Base-by-base conservation (phyloP, 2,797 vertebrate species). In the Erpetoichthys calabaricus region DNA sequence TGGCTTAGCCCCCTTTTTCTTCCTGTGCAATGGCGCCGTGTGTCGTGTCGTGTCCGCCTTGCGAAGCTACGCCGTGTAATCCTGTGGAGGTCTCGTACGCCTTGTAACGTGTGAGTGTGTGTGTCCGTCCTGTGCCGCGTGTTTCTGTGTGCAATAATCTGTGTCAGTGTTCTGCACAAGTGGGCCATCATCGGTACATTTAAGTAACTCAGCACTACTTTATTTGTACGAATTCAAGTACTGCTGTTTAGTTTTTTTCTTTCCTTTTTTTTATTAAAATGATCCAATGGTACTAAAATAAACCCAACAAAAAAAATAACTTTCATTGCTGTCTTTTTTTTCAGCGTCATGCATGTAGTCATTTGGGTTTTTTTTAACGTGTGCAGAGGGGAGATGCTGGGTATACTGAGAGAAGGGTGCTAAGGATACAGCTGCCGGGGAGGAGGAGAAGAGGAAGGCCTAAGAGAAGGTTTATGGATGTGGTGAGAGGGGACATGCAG, bases 51-150 rank as follows among this genome's bases (percentile, higher is more conserved):
- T 25, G 25, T 25, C 25, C 25, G 25, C 25, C 25, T 25, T 25
- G 25, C 25, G 25, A 25, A 25, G 25, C 25, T 25, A 25, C 25
- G 25, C 25, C 25, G 65, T 70, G 67, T 72, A 68, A 73, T 60
- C 68, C 65, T 69, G 66, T 71, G 67, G 62, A 67, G 61, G 25
- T 65, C 57, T 61, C 72, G 63, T 65, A 65, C 69, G 65, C 54
- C 62, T 62, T 73, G 73, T 72, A 71, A 69, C 47, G 68, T 76
- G 67, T 76, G 70, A 77, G 71, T 74, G 71, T 67, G 66, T 75
- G 57, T n/a, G n/a, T n/a, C n/a, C n/a, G n/a, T 65, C 62, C 25
- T 25, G 25, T 25, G 25, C 25, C 25, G 25, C 25, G 25, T 25
- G 25, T 72, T 70, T 78, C 68, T 75, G 70, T 75, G 62, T 75